phyloP scores from a whole-genome alignment of 2,888 invertebrate species.

The Tenthredo mesomela region DNA sequence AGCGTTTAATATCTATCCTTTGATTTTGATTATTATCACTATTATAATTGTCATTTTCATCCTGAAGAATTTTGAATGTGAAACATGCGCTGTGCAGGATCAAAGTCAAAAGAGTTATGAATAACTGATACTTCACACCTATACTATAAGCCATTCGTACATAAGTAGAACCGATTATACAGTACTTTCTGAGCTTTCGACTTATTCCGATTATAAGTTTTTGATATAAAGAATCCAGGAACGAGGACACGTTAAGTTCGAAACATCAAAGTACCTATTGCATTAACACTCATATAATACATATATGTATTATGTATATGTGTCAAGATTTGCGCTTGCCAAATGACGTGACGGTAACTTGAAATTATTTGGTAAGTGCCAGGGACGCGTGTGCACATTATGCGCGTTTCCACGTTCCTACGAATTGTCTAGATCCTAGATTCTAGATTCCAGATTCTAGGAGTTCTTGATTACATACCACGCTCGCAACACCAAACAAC shows the following conservation, averaged over 20 bases:
- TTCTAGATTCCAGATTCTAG: conserved; percentile 33
- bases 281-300: background rate
- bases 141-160: background rate
- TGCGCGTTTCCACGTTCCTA: conserved; percentile 22
- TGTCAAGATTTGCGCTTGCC: conserved; percentile 6
- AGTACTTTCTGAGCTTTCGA: background rate
- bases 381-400: conserved; percentile 30
- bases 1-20: conserved; percentile 30
- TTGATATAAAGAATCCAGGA: background rate
- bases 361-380: conserved; percentile 38
- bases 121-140: conserved; percentile 1
- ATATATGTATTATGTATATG: background rate
- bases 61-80: background rate
- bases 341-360: conserved; percentile 26
- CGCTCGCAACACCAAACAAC: conserved; percentile 41
- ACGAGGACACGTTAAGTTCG: background rate
- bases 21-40: conserved; percentile 29
- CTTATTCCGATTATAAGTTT: background rate
- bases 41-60: background rate
- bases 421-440: conserved; percentile 40
- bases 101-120: conserved; percentile 32
- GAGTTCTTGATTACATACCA: conserved; percentile 48
- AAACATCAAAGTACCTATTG: background rate
- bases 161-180: conserved; percentile 11
- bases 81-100: conserved; percentile 7